Conservation (phyloP, 2,797 vertebrate genomes). For the Gymnoscopelus microlampas region DNA sequence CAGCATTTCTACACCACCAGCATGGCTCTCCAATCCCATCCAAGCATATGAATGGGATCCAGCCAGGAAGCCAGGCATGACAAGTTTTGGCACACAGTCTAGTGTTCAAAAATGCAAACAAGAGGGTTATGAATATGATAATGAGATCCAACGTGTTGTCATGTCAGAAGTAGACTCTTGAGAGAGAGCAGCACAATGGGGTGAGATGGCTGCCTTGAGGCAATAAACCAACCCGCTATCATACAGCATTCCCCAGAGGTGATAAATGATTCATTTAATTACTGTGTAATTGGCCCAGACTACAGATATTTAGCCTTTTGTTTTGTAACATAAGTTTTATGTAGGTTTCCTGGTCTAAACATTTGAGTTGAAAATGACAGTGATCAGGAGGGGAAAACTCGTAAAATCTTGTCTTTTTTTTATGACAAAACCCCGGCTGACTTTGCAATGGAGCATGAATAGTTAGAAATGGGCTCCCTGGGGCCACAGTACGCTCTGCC, state of each 20-base stretch:
- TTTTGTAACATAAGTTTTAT: too few relatives aligned
- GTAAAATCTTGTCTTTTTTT: too few relatives aligned
- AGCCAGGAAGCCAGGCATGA: conserved; percentile 41
- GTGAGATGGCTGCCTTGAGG: conserved; percentile 14
- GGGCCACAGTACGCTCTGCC: too few relatives aligned
- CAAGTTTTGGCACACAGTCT: conserved; percentile 28
- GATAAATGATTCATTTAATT: conserved; percentile 33
- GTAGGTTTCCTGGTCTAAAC: conserved; percentile 6
- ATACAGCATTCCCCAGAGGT: conserved; percentile 2
- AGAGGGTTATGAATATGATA: conserved; percentile 61
- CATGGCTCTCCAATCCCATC: conserved; percentile 13
- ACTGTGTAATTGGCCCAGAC: conserved; percentile 5
- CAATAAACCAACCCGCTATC: conserved; percentile 17
- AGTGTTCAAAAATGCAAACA: conserved; percentile 47
- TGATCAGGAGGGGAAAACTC: too few relatives aligned
- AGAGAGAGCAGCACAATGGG: conserved; percentile 45
- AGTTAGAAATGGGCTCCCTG: too few relatives aligned
- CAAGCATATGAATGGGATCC: conserved; percentile 45
- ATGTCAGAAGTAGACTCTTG: conserved; percentile 33
- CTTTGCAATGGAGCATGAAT: too few relatives aligned
- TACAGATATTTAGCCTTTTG: not conserved
- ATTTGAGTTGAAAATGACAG: not conserved
- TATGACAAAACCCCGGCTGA: too few relatives aligned
- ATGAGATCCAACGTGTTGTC: conserved; percentile 47
- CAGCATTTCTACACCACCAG: not conserved